Evolutionary conservation across 2,888 invertebrate genomes (phyloP).

Genomic region (Helobdella robusta): DNA sequence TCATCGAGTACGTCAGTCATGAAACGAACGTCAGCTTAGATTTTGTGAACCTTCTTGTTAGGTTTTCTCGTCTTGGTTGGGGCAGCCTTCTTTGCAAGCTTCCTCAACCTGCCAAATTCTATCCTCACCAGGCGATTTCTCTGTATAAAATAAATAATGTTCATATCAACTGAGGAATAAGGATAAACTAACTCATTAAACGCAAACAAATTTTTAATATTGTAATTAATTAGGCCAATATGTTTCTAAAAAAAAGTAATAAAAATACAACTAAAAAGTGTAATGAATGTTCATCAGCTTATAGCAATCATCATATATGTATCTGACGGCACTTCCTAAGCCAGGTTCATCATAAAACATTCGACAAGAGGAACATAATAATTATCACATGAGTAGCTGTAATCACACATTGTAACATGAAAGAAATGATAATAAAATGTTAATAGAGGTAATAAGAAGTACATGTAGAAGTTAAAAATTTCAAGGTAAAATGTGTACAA

Average conservation of each 20-base stretch:
- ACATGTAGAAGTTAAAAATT: too few species aligned
- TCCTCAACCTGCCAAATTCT: conserved; percentile 50
- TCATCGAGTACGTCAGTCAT: too few species aligned
- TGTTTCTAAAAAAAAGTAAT: too few species aligned
- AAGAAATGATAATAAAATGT: too few species aligned
- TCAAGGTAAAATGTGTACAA: too few species aligned
- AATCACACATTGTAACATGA: too few species aligned
- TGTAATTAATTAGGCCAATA: too few species aligned
- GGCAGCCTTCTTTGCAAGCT: conserved; percentile 42
- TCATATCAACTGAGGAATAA: not conserved
- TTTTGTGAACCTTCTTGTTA: conserved; percentile 31
- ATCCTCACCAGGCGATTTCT: conserved; percentile 50
- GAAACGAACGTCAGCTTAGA: too few species aligned
- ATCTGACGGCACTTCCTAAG: conserved; percentile 34
- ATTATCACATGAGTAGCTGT: not conserved
- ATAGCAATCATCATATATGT: conserved; percentile 25
- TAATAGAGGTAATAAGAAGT: too few species aligned
- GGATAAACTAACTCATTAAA: not conserved
- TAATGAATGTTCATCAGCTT: not conserved
- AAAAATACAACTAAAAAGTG: too few species aligned
- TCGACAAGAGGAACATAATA: not conserved
- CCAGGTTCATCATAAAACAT: conserved; percentile 22
- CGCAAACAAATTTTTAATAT: not conserved
- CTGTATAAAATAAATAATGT: conserved; percentile 39
- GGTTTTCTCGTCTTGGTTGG: conserved; percentile 34